A percentile compares a stretch with the other conserved stretches of the same genome.
Conservation (phyloP, 2,797 vertebrate species). For the Phoebastria nigripes region DNA sequence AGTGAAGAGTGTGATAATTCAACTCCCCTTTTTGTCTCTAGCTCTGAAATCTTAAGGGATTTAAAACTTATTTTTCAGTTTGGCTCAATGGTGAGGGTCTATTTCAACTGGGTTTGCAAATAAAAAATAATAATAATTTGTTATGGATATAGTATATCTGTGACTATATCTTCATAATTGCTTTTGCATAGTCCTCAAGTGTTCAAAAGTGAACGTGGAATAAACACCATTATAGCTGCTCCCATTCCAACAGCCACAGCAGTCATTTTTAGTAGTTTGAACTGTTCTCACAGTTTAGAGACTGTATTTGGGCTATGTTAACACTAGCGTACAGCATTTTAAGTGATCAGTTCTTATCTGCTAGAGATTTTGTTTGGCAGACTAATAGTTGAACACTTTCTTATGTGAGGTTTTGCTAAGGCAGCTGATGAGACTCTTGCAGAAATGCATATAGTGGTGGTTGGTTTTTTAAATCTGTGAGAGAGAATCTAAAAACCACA, state of each 20-base stretch:
- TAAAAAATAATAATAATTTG: not conserved
- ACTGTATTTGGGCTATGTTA: not conserved
- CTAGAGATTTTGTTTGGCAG: not conserved
- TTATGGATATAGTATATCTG: not conserved
- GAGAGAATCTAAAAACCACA: not conserved
- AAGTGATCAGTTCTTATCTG: not conserved
- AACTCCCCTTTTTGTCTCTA: not conserved
- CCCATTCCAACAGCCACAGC: not conserved
- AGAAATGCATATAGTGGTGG: not conserved
- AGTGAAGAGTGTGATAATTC: not conserved
- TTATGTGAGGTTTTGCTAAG: not conserved
- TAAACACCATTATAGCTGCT: not conserved
- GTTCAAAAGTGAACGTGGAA: not conserved
- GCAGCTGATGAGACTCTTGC: not conserved
- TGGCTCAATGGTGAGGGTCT: not conserved
- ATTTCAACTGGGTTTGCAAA: not conserved
- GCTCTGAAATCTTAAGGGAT: not conserved
- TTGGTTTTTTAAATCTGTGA: not conserved
- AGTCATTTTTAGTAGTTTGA: not conserved
- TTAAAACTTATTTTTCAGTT: not conserved
- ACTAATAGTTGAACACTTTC: not conserved
- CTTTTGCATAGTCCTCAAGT: not conserved
- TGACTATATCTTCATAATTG: not conserved
- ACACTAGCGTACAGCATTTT: not conserved
- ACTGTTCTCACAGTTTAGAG: not conserved